Base-by-base conservation (phyloP, 2,797 vertebrate genomes). In the Tokudaia muenninki region DNA sequence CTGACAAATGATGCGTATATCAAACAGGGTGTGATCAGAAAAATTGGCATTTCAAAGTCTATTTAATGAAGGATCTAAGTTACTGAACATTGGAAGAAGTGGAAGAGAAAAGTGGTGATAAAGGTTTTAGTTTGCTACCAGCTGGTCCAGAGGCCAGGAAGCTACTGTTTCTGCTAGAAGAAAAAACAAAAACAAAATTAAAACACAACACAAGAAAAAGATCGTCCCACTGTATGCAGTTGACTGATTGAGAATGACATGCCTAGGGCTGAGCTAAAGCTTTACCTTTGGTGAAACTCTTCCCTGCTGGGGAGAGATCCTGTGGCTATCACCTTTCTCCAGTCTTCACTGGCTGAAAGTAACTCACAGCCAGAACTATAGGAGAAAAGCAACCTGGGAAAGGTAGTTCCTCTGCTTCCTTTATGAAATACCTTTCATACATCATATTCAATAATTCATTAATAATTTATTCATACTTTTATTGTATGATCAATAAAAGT, bases 341-440 rank as follows among this genome's bases (percentile, higher is more conserved):
- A 50, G 1, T 94, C 74, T 80, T 65, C 57, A 77, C 22, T 52
- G n/a, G 26, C 61, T 87, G 50, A 72, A 78, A 93, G 52, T 79
- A 88, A 88, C 75, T 91, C 75, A 82, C 19, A 74, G n/a, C 78
- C 78, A 93, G 70, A 78, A 74, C 21, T 52, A 29, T 47, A 80
- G 16, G 87, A 83, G 92, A 29, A 96, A 88, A 70, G 37, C 24
- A 87, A 26, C 57, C 74, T n/a, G 10, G 6, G 34, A 87, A 90
- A 90, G 34, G 14, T 21, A 90, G 14, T 87, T 88, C 41, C 11
- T 63, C 17, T 22, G 12, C 24, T 52, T 90, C 47, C 67, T 41
- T 41, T 41, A 41, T 41, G 41, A 90, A 75, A 13, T 89, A 83
- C 17, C 21, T 44, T 83, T 63, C 41, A 87, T 50, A 79, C 63